Evolutionary conservation across 2,888 invertebrate species (phyloP), one percentile per base, ranked within the genome.

Genomic region (Anarsia innoxiella): DNA sequence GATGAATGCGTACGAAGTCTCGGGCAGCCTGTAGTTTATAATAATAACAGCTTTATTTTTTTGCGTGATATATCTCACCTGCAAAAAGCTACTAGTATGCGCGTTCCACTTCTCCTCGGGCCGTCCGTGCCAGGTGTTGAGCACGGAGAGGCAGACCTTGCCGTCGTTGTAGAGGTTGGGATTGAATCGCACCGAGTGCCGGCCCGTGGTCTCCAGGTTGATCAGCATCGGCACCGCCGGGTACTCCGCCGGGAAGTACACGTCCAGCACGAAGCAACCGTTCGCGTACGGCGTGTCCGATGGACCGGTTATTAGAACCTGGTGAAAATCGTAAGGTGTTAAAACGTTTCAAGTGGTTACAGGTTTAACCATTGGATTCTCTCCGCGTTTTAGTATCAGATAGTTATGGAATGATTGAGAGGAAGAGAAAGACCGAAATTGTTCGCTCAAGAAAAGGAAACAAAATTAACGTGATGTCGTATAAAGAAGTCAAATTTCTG

Each of bases 51-150:
- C n/a, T n/a, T n/a, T n/a, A n/a, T n/a, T n/a, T n/a, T n/a, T n/a
- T n/a, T n/a, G n/a, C n/a, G n/a, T 19, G 19, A 25, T 25, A 25
- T 4, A 4, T 9, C 25, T 19, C 26, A 88, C 89, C 86, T 93
- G 93, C 43, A 97, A 87, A 66, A 97, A 96, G 71, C 95, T 96
- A 29, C 96, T 96, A 0, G 96, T 97, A 71, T 96, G 95, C 44
- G 96, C 93, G 80, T 96, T 97, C 97, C 97, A 97, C 73, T 96
- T 96, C 79, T 97, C 97, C 79, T 97, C 97, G 13, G 97, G 97
- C 36, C 96, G 87, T 4, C 97, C 97, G 73, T 97, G 96, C 97
- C 97, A 97, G 2, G 97, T 97, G 80, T 97, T 97, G 48, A 97
- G 87, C 48, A 97, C 95, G 51, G 96, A 96, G 65, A 97, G 90